Evolutionary conservation across 2,888 invertebrate genomes (phyloP).

Genomic region (Amiota minor): DNA sequence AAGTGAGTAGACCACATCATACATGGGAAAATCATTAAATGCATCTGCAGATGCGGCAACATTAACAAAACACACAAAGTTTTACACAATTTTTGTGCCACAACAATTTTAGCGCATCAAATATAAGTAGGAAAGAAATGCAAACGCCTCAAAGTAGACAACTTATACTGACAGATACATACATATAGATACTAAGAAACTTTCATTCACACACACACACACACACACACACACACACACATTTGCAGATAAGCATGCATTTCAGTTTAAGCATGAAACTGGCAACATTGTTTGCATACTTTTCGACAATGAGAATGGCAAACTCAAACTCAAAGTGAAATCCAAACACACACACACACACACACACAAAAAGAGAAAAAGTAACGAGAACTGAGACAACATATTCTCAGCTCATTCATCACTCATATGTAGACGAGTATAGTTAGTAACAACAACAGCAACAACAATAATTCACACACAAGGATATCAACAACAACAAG

Average conservation of each 20-base stretch:
- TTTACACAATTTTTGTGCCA: not conserved
- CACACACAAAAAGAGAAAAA: constrained; percentile 34
- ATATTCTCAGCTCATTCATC: constrained; percentile 54
- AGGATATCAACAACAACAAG: not conserved
- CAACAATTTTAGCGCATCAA: not conserved
- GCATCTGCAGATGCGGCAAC: not conserved
- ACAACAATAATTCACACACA: constrained; percentile 35
- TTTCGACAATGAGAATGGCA: constrained; percentile 26
- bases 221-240: constrained; percentile 21
- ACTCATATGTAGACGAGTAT: constrained; percentile 50
- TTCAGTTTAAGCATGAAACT: constrained; percentile 2
- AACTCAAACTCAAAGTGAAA: not conserved
- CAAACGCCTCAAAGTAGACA: too few species aligned
- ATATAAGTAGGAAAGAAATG: not conserved
- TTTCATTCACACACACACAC: constrained; percentile 10
- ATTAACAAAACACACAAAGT: constrained; percentile 3
- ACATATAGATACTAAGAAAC: not conserved
- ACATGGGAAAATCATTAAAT: not conserved
- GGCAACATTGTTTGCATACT: constrained; percentile 50
- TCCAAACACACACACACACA: constrained; percentile 32
- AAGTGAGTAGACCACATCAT: not conserved
- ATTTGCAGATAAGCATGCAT: not conserved
- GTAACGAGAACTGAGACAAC: not conserved
- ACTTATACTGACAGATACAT: constrained; percentile 4
- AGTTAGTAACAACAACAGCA: constrained; percentile 39